Evolutionary conservation across 2,113 vertebrate species (phyloP).

Genomic region (Nanger granti): DNA sequence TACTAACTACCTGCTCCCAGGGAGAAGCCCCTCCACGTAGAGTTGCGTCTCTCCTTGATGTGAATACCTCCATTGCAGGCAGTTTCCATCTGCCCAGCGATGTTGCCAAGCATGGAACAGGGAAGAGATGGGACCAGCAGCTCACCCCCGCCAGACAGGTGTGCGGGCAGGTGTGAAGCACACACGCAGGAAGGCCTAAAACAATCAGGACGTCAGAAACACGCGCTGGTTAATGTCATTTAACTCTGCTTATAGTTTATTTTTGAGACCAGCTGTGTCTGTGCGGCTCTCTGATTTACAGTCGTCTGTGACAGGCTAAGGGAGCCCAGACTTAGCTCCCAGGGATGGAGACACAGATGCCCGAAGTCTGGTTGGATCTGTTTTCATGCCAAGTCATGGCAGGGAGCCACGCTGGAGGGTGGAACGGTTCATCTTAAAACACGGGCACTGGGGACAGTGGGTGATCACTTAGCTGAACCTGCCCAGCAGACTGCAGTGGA

Average conservation of each 20-base stretch:
- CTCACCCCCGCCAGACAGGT: neutral
- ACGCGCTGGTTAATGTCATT: neutral
- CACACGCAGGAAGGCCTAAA: neutral
- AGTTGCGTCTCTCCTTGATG: neutral
- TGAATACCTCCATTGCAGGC: neutral
- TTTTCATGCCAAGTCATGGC: neutral
- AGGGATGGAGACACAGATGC: neutral
- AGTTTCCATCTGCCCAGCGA: neutral
- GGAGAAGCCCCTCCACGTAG: fast-evolving
- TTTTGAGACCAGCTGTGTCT: neutral
- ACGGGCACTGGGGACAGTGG: neutral
- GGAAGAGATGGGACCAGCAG: neutral
- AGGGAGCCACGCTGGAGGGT: neutral
- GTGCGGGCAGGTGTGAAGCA: neutral
- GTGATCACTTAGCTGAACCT: neutral
- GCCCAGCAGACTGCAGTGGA: neutral
- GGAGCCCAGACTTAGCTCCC: neutral
- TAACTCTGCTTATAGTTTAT: neutral
- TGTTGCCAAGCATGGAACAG: neutral
- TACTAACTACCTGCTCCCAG: neutral
- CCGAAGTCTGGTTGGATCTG: neutral
- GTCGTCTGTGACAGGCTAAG: neutral
- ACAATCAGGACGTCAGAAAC: neutral
- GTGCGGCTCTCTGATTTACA: fast-evolving
- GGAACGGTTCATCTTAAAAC: neutral